Evolutionary conservation across 2,888 invertebrate genomes (phyloP), one percentile per base, ranked within the genome.

Genomic region (Calliopum simillimum): DNA sequence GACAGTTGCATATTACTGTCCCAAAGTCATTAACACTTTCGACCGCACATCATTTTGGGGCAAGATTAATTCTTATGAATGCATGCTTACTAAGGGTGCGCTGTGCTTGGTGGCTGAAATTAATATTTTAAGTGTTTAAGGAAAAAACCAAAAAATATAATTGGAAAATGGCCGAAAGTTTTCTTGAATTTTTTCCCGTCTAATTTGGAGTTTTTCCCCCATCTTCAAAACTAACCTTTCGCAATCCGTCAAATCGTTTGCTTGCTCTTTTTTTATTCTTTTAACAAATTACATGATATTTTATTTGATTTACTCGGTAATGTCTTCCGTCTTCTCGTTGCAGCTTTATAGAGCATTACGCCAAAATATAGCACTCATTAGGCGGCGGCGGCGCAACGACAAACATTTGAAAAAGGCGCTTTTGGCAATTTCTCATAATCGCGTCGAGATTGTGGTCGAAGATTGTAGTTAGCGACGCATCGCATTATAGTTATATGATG

Each of bases 41-140:
- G 79, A 82, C 81, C 82, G 78, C 82, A 80, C 76, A 81, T 80
- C 78, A 79, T 79, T 80, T 79, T 78, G 77, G 78, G 76, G 74
- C 75, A 76, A 80, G 79, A 80, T 80, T 79, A 79, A 81, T 80
- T 71, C 71, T 69, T 66, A 71, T 74, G 68, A n/a, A 72, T 74
- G 73, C 73, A 69, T 70, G 72, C 74, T 75, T 49, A 49, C 49
- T 53, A 21, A 19, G n/a, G 53, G 16, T 12, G 21, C 23, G 21
- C 5, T 23, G 23, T 12, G 23, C 13, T n/a, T 14, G 19, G 23
- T 16, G 51, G 19, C 16, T 23, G 16, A 21, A 64, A 41, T 64
- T 46, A 21, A 61, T 46, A 43, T 33, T 53, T 64, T 53, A 59
- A 59, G 16, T 44, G 43, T 41, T 44, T 19, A 19, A 59, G 8